A percentile compares a stretch with the other conserved stretches of the same genome.
These are phyloP conservation scores for Aporrectodea caliginosa DNA, from an alignment of 1,140 invertebrate genomes.

Conservation along the genomic window DNA sequence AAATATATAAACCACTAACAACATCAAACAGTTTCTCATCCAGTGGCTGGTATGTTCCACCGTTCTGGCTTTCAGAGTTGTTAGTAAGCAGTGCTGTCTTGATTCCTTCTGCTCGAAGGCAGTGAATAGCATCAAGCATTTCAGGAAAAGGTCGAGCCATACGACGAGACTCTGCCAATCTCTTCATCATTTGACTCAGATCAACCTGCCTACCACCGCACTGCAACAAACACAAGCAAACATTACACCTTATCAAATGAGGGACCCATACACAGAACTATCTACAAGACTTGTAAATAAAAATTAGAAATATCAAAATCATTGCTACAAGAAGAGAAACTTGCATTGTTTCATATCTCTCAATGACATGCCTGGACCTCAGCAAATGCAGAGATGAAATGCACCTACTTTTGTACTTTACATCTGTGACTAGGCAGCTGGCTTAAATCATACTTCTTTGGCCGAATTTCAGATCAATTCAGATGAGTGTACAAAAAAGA, in stretches of 20 bases:
- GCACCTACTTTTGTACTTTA: too few relatives aligned
- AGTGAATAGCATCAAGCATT: conserved; percentile 51
- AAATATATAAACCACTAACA: conserved; percentile 34
- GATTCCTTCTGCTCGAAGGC: conserved; percentile 49
- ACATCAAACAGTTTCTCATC: conserved; percentile 49
- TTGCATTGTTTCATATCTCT: too few relatives aligned
- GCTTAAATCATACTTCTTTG: too few relatives aligned
- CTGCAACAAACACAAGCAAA: not conserved
- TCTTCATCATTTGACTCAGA: not conserved
- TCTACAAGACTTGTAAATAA: not conserved
- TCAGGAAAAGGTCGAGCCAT: conserved; percentile 40
- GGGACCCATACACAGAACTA: not conserved
- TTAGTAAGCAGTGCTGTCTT: conserved; percentile 57
- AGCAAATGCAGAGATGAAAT: too few relatives aligned
- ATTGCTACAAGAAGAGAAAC: too few relatives aligned
- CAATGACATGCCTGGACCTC: too few relatives aligned
- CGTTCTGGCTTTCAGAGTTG: conserved; percentile 48
- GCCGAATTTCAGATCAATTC: too few relatives aligned
- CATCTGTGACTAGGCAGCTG: too few relatives aligned
- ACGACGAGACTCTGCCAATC: not conserved
- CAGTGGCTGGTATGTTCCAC: conserved; percentile 38
- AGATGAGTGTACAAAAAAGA: too few relatives aligned
- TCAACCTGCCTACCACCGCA: conserved; percentile 6
- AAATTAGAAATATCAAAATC: not conserved
- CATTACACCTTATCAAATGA: not conserved